These are phyloP conservation scores for Nesoenas mayeri DNA, from an alignment of 2,113 vertebrate species.

Conservation along the genomic window DNA sequence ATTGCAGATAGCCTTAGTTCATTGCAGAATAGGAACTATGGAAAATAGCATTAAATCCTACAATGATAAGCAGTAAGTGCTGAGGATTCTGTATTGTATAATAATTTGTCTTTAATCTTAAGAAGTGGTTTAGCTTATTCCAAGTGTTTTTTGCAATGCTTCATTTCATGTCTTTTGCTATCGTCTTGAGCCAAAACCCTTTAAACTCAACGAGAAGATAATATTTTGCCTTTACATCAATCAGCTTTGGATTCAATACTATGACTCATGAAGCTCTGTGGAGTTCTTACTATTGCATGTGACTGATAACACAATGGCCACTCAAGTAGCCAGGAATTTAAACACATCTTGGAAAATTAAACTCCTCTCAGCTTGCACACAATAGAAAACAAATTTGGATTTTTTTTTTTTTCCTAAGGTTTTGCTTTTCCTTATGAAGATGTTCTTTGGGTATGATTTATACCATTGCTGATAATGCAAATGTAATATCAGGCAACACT, in stretches of 20 bases:
- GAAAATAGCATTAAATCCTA: constrained; percentile 17
- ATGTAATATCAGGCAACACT: neutral
- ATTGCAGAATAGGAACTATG: neutral
- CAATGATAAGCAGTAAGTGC: neutral
- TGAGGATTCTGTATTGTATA: neutral
- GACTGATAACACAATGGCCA: neutral
- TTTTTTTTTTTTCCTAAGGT: neutral
- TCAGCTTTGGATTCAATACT: neutral
- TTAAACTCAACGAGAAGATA: constrained; percentile 8
- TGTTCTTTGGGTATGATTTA: neutral
- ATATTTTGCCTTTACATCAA: constrained; percentile 8
- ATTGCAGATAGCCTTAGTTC: neutral
- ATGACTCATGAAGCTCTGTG: neutral
- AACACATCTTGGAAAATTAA: neutral
- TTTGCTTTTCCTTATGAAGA: neutral
- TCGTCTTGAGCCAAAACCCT: neutral
- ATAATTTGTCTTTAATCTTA: neutral
- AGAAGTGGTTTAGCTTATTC: neutral
- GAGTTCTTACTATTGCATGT: neutral
- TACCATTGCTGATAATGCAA: neutral
- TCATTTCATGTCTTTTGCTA: neutral
- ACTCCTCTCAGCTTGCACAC: neutral
- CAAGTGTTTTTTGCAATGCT: neutral
- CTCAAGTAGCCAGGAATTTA: neutral
- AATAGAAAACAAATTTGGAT: neutral